Evolutionary conservation across 2,797 vertebrate species (phyloP).

Genomic region (Enteromius radiatus): DNA sequence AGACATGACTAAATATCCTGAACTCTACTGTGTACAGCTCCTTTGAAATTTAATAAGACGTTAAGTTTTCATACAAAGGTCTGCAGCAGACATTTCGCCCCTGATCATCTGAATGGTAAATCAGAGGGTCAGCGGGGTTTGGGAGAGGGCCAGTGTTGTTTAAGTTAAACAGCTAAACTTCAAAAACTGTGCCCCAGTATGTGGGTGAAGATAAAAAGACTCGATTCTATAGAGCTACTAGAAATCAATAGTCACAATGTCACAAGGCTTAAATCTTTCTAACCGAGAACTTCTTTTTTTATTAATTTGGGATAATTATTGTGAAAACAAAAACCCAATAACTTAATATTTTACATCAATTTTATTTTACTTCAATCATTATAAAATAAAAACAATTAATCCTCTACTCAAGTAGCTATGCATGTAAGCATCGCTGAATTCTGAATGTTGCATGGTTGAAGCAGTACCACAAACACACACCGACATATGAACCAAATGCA

Average conservation of each 20-base stretch:
- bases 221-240: neutral
- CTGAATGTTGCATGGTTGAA: neutral
- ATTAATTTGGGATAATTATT: neutral
- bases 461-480: neutral
- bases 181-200: neutral
- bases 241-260: neutral
- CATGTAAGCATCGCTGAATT: neutral
- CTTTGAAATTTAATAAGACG: neutral
- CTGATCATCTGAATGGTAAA: neutral
- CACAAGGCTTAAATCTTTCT: neutral
- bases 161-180: neutral
- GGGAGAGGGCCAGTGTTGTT: neutral
- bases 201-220: neutral
- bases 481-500: neutral
- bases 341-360: neutral
- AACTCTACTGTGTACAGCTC: neutral
- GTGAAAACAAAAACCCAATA: neutral
- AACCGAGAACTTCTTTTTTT: neutral
- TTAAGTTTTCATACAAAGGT: neutral
- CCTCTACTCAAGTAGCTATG: neutral
- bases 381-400: neutral
- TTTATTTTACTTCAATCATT: neutral
- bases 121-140: neutral
- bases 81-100: constrained; percentile 6
- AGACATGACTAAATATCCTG: neutral